phyloP scores from a whole-genome alignment of 2,888 invertebrate species.

The Epinotia ramella region DNA sequence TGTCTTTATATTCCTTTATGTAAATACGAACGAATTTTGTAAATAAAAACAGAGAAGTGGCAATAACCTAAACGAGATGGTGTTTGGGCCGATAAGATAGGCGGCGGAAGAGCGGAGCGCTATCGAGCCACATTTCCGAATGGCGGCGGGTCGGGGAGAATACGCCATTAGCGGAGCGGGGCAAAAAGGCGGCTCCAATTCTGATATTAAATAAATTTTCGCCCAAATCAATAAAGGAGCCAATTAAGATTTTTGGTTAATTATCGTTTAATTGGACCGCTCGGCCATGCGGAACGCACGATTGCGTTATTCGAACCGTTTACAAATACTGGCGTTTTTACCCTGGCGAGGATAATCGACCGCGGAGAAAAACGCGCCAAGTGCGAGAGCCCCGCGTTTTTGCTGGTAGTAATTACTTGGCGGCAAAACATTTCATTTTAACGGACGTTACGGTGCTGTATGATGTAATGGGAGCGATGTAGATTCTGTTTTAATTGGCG shows the following conservation, averaged over 20 bases:
- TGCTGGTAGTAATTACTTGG: slow-evolving; percentile 28
- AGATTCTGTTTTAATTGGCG: slow-evolving; percentile 28
- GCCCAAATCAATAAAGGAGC: slow-evolving; percentile 58
- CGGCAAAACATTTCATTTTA: slow-evolving; percentile 30
- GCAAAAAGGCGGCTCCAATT: slow-evolving; percentile 54
- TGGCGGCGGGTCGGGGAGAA: slow-evolving; percentile 22
- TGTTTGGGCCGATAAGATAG: slow-evolving; percentile 41
- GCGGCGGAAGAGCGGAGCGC: slow-evolving; percentile 39
- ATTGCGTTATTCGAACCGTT: slow-evolving; percentile 50
- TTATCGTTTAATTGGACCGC: slow-evolving; percentile 55
- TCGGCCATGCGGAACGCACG: slow-evolving; percentile 53
- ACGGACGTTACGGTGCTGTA: slow-evolving; percentile 30
- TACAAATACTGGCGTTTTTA: slow-evolving; percentile 39
- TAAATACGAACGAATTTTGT: slow-evolving; percentile 44
- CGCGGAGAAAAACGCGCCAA: slow-evolving; percentile 39
- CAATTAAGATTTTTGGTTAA: slow-evolving; percentile 64
- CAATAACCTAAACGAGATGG: slow-evolving; percentile 43
- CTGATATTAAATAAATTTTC: slow-evolving; percentile 56
- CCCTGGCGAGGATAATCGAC: slow-evolving; percentile 34
- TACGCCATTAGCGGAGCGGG: slow-evolving; percentile 44
- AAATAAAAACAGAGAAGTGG: slow-evolving; percentile 45
- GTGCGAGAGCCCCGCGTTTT: slow-evolving; percentile 21
- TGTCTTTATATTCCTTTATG: slow-evolving; percentile 44
- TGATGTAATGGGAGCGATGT: slow-evolving; percentile 22
- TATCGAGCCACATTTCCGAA: slow-evolving; percentile 43